phyloP scores from a whole-genome alignment of 30 jellyfish, hydroid and myxozoan species.

The Rhopilema esculentum region DNA sequence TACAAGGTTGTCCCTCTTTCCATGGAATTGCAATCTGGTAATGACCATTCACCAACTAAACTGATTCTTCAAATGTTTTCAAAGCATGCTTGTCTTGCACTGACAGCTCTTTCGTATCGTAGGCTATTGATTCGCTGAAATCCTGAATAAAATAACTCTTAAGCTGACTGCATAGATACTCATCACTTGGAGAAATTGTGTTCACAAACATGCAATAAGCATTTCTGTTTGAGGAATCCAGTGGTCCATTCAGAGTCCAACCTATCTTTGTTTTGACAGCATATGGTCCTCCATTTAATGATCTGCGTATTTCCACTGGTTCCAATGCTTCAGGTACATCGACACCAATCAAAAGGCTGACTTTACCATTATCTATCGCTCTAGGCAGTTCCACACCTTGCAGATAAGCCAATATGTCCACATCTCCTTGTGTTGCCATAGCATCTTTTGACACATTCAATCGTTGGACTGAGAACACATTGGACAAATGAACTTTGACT shows the following conservation, averaged over 20 bases:
- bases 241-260: conserved; percentile 74
- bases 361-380: too few relatives aligned
- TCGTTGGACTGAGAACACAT: conserved; percentile 1
- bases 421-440: background rate
- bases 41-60: conserved; percentile 15
- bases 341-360: too few relatives aligned
- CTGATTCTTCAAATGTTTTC: conserved; percentile 16
- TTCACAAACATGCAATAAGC: background rate
- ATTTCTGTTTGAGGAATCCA: background rate
- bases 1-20: conserved; percentile 12
- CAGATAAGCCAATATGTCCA: background rate
- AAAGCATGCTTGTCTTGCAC: too few relatives aligned
- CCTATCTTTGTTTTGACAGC: conserved; percentile 67
- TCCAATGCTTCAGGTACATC: conserved; percentile 69
- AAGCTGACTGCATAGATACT: conserved; percentile 18
- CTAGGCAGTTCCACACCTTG: too few relatives aligned
- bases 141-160: conserved; percentile 40
- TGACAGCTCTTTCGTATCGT: conserved; percentile 15
- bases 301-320: conserved; percentile 31
- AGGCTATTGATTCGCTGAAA: conserved; percentile 19
- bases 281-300: conserved; percentile 53
- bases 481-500: background rate
- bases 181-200: background rate
- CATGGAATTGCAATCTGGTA: conserved; percentile 61
- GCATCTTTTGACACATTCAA: conserved; percentile 1